Conservation (phyloP, 2,113 vertebrate species). For the Prietella phreatophila region DNA sequence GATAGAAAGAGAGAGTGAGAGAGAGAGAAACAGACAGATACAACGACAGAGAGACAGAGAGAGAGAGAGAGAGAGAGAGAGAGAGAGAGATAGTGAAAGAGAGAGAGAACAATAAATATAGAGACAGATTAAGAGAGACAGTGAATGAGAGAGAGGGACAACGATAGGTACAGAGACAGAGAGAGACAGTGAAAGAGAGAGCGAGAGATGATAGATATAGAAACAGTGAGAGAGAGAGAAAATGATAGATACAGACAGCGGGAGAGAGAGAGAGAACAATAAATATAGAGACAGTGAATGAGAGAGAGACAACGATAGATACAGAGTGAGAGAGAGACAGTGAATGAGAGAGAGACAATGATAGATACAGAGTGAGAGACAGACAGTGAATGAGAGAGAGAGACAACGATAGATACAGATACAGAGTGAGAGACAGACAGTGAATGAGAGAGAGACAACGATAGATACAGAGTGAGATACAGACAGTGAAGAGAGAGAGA, state of each 20-base stretch:
- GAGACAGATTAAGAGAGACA: not conserved
- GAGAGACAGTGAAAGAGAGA: too few relatives aligned
- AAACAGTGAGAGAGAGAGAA: too few relatives aligned
- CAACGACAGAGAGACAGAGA: not conserved
- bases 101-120: too few relatives aligned
- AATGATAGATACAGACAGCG: not conserved
- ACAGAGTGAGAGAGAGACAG: not conserved
- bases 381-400: not conserved
- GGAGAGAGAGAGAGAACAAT: not conserved
- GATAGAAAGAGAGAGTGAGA: not conserved
- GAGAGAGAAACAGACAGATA: not conserved
- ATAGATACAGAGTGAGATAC: too few relatives aligned
- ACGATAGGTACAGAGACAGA: too few relatives aligned
- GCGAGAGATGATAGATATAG: not conserved
- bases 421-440: too few relatives aligned
- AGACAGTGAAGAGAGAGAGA: not conserved
- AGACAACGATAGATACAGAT: not conserved
- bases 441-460: too few relatives aligned
- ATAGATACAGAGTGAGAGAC: not conserved
- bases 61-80: not conserved
- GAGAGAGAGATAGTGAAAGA: not conserved
- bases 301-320: not conserved
- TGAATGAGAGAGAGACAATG: not conserved
- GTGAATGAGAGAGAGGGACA: too few relatives aligned
- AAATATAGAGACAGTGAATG: not conserved